A percentile compares a stretch with the other conserved stretches of the same genome.
Evolutionary conservation across 2,797 vertebrate species (phyloP).

Genomic region (Manis crassicaudata): DNA sequence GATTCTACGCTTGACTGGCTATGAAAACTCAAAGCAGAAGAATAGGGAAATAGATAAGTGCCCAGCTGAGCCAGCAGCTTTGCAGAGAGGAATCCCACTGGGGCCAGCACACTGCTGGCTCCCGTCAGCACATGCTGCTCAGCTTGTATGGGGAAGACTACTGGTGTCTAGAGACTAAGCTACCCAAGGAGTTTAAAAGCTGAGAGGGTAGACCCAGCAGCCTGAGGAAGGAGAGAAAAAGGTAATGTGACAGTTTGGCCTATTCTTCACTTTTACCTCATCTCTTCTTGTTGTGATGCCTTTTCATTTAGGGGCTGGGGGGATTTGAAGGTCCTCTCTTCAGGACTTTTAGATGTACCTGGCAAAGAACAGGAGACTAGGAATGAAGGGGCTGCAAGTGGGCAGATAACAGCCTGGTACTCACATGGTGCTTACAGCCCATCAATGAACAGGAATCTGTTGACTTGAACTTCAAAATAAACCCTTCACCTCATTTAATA

Average conservation of each 20-base stretch:
- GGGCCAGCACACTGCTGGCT: constrained; percentile 37
- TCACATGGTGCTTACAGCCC: background rate
- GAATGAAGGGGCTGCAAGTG: constrained; percentile 6
- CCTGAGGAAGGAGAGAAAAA: background rate
- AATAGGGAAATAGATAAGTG: constrained; percentile 46
- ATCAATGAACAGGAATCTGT: constrained; percentile 41
- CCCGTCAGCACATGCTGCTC: background rate
- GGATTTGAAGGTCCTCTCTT: background rate
- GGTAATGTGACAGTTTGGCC: background rate
- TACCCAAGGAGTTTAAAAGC: background rate
- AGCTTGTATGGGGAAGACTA: background rate
- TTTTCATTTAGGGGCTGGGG: background rate
- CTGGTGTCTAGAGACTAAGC: background rate
- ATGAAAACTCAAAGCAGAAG: constrained; percentile 63
- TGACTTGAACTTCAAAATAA: constrained; percentile 40
- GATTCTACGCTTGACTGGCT: constrained; percentile 75
- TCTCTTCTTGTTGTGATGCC: background rate
- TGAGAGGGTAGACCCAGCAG: background rate
- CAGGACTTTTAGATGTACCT: background rate
- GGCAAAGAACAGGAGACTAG: background rate
- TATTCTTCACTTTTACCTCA: background rate
- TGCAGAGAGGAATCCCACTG: constrained; percentile 61
- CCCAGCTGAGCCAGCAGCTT: constrained; percentile 64
- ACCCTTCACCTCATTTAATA: background rate
- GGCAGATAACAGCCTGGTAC: background rate